phyloP scores from a whole-genome alignment of 2,888 invertebrate genomes.

The Antheraea assamensis region DNA sequence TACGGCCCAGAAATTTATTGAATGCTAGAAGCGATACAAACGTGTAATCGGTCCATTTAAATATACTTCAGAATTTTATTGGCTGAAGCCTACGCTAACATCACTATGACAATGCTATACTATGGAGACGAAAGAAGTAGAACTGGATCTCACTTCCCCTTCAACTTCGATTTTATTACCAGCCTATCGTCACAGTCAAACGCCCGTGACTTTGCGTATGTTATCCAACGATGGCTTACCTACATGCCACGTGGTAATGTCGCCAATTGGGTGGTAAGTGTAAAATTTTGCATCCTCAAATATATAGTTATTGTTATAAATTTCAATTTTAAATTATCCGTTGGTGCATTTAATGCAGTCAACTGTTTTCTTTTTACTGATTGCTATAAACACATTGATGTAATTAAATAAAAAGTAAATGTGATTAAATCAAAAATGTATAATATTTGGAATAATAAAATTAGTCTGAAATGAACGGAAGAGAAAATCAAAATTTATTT shows the following conservation, averaged over 20 bases:
- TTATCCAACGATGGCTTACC: constrained; percentile 81
- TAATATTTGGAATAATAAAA: too few species aligned
- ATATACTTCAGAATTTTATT: constrained; percentile 77
- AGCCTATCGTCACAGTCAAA: constrained; percentile 61
- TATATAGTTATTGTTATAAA: too few species aligned
- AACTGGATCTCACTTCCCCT: constrained; percentile 81
- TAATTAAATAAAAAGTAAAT: too few species aligned
- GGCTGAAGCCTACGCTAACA: constrained; percentile 81
- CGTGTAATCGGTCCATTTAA: neutral
- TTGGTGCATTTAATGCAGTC: neutral
- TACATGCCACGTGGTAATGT: constrained; percentile 78
- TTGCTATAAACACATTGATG: neutral
- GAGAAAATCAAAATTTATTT: too few species aligned
- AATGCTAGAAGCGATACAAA: too few species aligned
- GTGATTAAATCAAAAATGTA: too few species aligned
- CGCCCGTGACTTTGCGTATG: constrained; percentile 66
- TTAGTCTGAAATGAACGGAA: too few species aligned
- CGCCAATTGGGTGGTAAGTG: constrained; percentile 84
- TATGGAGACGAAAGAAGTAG: constrained; percentile 72
- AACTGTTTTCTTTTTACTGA: neutral
- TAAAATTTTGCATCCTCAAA: too few species aligned
- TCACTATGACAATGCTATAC: constrained; percentile 78
- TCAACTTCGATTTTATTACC: constrained; percentile 83
- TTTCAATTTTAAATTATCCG: too few species aligned
- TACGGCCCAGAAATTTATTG: too few species aligned